These are phyloP conservation scores for silkworm (Bombyx mori) DNA, from an alignment of 1,140 invertebrate species.

Conservation along the genomic window ASM3026992v2 NC_085114.1:9510501-9511000, in stretches of 20 bases:
- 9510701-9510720: background rate
- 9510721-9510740: slow-evolving; percentile 11
- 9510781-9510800: slow-evolving; percentile 90
- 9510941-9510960: slow-evolving; percentile 31
- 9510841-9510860: slow-evolving; percentile 44
- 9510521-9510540: too few species aligned
- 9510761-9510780: slow-evolving; percentile 97
- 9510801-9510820: slow-evolving; percentile 60
- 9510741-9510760: slow-evolving; percentile 88
- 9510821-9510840: slow-evolving; percentile 45
- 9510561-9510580: too few species aligned
- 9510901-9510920: slow-evolving; percentile 57
- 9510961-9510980: slow-evolving; percentile 38
- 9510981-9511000: slow-evolving; percentile 31
- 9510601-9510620: too few species aligned
- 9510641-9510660: too few species aligned
- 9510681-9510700: too few species aligned
- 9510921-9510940: slow-evolving; percentile 49
- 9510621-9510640: too few species aligned
- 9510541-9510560: too few species aligned
- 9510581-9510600: too few species aligned
- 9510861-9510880: slow-evolving; percentile 47
- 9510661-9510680: too few species aligned
- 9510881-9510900: slow-evolving; percentile 62
- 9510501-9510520: too few species aligned